phyloP scores from a whole-genome alignment of 2,888 invertebrate species.

The Bhutanitis thaidina region DNA sequence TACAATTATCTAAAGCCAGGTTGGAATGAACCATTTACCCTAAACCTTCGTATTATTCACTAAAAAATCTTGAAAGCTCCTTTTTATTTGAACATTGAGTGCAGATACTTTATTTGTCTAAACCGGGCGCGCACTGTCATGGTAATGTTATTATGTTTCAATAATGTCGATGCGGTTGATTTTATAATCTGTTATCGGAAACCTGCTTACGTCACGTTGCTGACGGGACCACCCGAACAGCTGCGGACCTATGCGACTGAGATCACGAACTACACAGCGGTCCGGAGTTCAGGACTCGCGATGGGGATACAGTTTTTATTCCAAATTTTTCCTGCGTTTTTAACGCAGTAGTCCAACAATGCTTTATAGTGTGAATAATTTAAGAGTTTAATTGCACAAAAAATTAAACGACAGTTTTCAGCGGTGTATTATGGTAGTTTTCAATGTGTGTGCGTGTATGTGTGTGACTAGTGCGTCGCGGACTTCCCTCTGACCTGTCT shows the following conservation, averaged over 20 bases:
- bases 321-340: neutral
- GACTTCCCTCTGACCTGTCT: constrained; percentile 45
- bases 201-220: constrained; percentile 36
- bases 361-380: neutral
- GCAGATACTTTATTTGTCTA: constrained; percentile 76
- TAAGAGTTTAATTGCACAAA: neutral
- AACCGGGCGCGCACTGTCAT: constrained; percentile 73
- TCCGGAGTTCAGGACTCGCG: constrained; percentile 19
- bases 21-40: constrained; percentile 69
- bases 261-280: constrained; percentile 30
- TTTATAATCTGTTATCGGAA: constrained; percentile 35
- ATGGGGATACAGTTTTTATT: constrained; percentile 6
- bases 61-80: constrained; percentile 78
- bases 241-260: constrained; percentile 25
- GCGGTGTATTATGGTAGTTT: constrained; percentile 19
- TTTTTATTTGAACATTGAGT: constrained; percentile 80
- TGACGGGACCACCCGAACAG: constrained; percentile 35
- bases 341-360: neutral
- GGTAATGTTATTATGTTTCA: constrained; percentile 27
- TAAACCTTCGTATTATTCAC: constrained; percentile 70
- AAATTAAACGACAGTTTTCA: constrained; percentile 4
- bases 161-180: constrained; percentile 31
- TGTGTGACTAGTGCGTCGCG: constrained; percentile 71
- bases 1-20: constrained; percentile 78
- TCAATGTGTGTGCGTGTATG: constrained; percentile 27